Percentiles rank a stretch among this genome's conserved stretches.
phyloP scores from a whole-genome alignment of 92 coral and sea anemone species.

The Galaxea fascicularis region DNA sequence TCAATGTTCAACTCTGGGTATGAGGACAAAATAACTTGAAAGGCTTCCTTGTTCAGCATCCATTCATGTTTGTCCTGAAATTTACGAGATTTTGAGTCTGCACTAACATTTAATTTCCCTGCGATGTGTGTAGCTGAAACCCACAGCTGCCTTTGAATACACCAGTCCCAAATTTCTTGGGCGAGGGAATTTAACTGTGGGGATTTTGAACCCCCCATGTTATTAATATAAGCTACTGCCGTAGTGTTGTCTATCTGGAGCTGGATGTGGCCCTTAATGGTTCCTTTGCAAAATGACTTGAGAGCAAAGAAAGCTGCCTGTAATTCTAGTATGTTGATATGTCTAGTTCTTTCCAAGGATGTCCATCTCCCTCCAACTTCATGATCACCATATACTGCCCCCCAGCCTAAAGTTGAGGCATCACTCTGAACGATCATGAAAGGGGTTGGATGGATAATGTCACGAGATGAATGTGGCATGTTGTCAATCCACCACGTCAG shows the following conservation, averaged over 20 bases:
- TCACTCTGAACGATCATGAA: not conserved
- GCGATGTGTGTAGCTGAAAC: not conserved
- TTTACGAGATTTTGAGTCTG: not conserved
- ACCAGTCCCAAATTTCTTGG: slow-evolving; percentile 53
- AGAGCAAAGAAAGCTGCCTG: slow-evolving; percentile 50
- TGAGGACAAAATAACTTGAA: not conserved
- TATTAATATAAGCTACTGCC: not conserved
- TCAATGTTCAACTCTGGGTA: not conserved
- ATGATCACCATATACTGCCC: slow-evolving; percentile 34
- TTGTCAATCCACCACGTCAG: slow-evolving; percentile 40
- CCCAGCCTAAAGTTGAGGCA: too few relatives aligned
- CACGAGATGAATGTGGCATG: slow-evolving; percentile 21
- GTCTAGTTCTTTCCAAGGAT: slow-evolving; percentile 22
- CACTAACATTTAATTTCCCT: too few relatives aligned
- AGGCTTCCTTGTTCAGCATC: not conserved
- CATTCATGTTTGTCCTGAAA: too few relatives aligned
- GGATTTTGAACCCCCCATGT: not conserved
- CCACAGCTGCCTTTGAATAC: not conserved
- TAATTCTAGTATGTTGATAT: slow-evolving; percentile 54
- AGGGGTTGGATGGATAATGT: slow-evolving; percentile 13
- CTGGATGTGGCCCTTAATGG: slow-evolving; percentile 53
- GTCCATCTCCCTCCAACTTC: slow-evolving; percentile 61
- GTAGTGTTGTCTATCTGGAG: not conserved
- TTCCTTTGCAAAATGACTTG: slow-evolving; percentile 45
- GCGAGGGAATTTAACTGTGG: slow-evolving; percentile 34